A percentile compares a stretch with the other conserved stretches of the same genome.
Evolutionary conservation across 1,140 invertebrate species (phyloP).

Genomic region (Bombus consobrinus): DNA sequence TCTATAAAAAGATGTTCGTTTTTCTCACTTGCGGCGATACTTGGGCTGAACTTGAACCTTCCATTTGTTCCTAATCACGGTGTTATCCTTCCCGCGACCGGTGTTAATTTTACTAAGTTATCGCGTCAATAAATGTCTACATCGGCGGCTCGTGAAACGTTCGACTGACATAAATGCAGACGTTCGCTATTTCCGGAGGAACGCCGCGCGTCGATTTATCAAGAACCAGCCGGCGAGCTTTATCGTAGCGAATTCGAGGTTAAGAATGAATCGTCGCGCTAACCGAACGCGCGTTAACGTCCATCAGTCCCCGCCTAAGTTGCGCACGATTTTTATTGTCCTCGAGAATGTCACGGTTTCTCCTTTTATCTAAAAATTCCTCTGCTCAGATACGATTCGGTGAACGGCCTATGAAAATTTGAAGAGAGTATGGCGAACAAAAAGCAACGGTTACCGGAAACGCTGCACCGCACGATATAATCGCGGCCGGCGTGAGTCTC

Average conservation of each 20-base stretch:
- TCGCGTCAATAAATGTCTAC: conserved; percentile 63
- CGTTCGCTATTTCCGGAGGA: conserved; percentile 57
- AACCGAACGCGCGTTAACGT: background rate
- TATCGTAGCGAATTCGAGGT: conserved; percentile 47
- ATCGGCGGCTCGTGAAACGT: conserved; percentile 50
- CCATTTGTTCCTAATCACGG: conserved; percentile 12
- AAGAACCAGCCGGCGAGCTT: conserved; percentile 7
- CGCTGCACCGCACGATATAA: background rate
- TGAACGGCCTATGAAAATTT: background rate
- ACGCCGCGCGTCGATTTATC: conserved; percentile 57
- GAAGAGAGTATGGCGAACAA: background rate
- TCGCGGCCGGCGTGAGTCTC: background rate
- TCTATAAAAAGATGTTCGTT: background rate
- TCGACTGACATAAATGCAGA: conserved; percentile 33
- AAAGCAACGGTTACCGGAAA: background rate
- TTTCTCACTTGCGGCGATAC: background rate
- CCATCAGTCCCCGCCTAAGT: background rate
- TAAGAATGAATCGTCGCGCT: conserved; percentile 32
- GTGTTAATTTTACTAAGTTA: conserved; percentile 67
- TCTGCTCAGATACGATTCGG: background rate
- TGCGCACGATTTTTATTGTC: conserved; percentile 16
- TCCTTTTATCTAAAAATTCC: background rate
- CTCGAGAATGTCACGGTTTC: conserved; percentile 9
- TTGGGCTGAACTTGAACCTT: conserved; percentile 31
- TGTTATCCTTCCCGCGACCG: conserved; percentile 34